Conservation (phyloP, 2,888 invertebrate species). For the Cheilosia vulpina region DNA sequence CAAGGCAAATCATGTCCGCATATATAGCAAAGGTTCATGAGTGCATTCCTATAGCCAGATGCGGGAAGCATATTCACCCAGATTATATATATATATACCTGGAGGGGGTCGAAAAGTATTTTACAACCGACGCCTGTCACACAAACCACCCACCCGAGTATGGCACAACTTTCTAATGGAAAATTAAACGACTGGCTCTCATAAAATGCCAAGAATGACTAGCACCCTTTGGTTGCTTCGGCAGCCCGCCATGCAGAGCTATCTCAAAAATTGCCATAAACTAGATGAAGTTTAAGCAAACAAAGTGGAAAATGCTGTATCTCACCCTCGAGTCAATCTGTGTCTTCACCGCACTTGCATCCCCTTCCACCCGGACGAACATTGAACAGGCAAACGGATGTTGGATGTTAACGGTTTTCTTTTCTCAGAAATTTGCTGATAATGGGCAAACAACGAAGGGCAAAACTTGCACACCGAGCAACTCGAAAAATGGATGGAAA, state of each 20-base stretch:
- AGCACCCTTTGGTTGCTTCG: not conserved
- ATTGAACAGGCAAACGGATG: slow-evolving; percentile 74
- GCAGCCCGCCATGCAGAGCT: not conserved
- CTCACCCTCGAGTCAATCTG: slow-evolving; percentile 52
- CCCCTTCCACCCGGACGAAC: slow-evolving; percentile 24
- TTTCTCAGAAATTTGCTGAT: slow-evolving; percentile 72
- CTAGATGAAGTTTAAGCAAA: slow-evolving; percentile 71
- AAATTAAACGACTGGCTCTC: slow-evolving; percentile 47
- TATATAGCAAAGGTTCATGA: not conserved
- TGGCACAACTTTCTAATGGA: slow-evolving; percentile 35
- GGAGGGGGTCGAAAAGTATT: not conserved
- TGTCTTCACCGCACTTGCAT: not conserved
- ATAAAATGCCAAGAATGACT: slow-evolving; percentile 42
- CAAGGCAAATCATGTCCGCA: slow-evolving; percentile 1
- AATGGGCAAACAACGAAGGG: slow-evolving; percentile 68
- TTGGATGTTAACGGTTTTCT: slow-evolving; percentile 74
- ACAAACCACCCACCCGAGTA: not conserved
- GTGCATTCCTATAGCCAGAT: not conserved
- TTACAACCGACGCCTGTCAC: not conserved
- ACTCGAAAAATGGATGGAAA: slow-evolving; percentile 21
- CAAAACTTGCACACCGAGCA: slow-evolving; percentile 37
- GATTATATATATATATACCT: slow-evolving; percentile 1
- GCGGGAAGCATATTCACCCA: not conserved
- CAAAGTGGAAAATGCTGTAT: slow-evolving; percentile 74
- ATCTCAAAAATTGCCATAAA: slow-evolving; percentile 68